These are phyloP conservation scores for Hycleus cichorii DNA, from an alignment of 1,140 invertebrate genomes.

Conservation along the genomic window DNA sequence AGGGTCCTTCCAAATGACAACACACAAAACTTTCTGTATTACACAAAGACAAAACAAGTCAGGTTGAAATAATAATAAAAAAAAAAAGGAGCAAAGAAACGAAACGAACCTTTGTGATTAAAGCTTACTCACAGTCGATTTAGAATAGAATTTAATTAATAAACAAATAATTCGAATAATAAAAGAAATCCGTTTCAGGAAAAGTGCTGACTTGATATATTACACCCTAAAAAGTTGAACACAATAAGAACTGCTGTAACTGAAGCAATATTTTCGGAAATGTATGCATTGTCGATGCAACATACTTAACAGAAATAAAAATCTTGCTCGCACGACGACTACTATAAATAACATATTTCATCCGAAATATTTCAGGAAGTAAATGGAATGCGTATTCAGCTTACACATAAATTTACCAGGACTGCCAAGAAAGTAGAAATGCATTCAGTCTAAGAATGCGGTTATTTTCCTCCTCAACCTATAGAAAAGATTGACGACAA, in stretches of 20 bases:
- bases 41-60: too few relatives aligned
- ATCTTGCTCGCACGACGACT: slow-evolving; percentile 17
- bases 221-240: slow-evolving; percentile 16
- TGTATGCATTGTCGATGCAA: slow-evolving; percentile 19
- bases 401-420: slow-evolving; percentile 30
- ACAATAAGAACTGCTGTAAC: slow-evolving; percentile 19
- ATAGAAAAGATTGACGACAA: slow-evolving; percentile 1
- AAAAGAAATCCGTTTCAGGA: not conserved
- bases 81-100: too few relatives aligned
- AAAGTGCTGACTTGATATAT: slow-evolving; percentile 22
- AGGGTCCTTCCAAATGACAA: too few relatives aligned
- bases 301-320: slow-evolving; percentile 30
- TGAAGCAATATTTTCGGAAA: slow-evolving; percentile 17
- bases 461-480: slow-evolving; percentile 20
- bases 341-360: slow-evolving; percentile 31
- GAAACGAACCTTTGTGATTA: too few relatives aligned
- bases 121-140: not conserved
- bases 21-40: too few relatives aligned
- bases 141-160: not conserved
- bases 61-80: too few relatives aligned
- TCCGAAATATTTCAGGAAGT: slow-evolving; percentile 22
- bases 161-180: not conserved
- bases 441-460: slow-evolving; percentile 22
- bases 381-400: slow-evolving; percentile 32
- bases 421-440: slow-evolving; percentile 9